A percentile compares a stretch with the other conserved stretches of the same genome.
Conservation (phyloP, 2,113 vertebrate genomes). For the Kryptolebias marmoratus region DNA sequence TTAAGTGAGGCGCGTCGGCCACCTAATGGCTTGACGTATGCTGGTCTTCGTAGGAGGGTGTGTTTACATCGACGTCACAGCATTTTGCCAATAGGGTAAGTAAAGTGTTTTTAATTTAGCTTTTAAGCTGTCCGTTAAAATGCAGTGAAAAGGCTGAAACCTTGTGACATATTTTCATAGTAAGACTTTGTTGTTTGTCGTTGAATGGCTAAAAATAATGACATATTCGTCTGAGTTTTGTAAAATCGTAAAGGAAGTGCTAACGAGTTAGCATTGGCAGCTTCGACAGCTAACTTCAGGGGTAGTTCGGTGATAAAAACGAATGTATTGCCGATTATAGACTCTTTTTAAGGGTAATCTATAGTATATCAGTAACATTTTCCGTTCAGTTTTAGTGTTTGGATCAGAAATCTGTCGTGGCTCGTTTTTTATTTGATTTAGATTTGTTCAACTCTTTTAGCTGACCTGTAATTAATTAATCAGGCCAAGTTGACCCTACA, state of each 20-base stretch:
- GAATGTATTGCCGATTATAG: neutral
- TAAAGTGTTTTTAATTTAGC: conserved; percentile 28
- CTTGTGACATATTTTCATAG: accelerated
- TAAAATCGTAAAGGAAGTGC: conserved; percentile 37
- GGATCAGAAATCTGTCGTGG: neutral
- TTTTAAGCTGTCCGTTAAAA: neutral
- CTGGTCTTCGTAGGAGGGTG: conserved; percentile 59
- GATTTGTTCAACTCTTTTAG: neutral
- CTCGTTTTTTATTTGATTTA: neutral
- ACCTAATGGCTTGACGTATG: conserved; percentile 46
- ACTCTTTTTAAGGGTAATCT: neutral
- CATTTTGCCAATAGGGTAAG: conserved; percentile 52
- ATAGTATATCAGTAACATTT: neutral
- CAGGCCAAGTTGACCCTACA: too few relatives aligned
- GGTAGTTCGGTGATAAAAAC: conserved; percentile 36
- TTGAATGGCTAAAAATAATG: neutral
- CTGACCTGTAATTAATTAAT: neutral
- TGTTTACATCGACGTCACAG: conserved; percentile 70
- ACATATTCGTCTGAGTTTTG: neutral
- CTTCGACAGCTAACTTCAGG: conserved; percentile 44
- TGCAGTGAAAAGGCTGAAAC: accelerated
- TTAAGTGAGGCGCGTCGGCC: conserved; percentile 33
- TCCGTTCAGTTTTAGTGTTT: neutral
- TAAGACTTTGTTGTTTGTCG: neutral
- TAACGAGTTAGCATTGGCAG: conserved; percentile 49